A percentile compares a stretch with the other conserved stretches of the same genome.
Evolutionary conservation across 2,797 vertebrate species (phyloP).

Genomic region (Denticeps clupeoides): DNA sequence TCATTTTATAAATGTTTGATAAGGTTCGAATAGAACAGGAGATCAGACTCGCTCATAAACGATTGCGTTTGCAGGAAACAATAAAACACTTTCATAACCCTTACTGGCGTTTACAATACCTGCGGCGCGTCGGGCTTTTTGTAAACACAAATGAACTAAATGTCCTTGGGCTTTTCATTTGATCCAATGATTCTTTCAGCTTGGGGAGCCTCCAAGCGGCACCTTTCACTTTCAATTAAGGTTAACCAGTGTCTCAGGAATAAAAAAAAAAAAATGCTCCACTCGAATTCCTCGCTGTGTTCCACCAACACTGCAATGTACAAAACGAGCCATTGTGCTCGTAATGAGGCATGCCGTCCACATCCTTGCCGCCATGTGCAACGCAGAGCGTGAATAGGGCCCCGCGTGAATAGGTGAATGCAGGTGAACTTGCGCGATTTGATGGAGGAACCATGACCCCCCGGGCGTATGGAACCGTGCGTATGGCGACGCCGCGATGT

Average conservation of each 20-base stretch:
- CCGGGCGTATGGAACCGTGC: too few species aligned
- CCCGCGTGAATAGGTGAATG: too few species aligned
- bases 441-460: too few species aligned
- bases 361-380: too few species aligned
- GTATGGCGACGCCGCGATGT: too few species aligned
- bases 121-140: constrained; percentile 52
- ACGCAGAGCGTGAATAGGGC: too few species aligned
- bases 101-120: constrained; percentile 61
- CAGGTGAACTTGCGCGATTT: too few species aligned
- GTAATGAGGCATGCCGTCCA: constrained; percentile 28
- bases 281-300: constrained; percentile 22
- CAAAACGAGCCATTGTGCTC: constrained; percentile 30
- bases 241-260: constrained; percentile 25
- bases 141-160: constrained; percentile 57
- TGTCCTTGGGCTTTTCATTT: constrained; percentile 53
- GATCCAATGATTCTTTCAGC: constrained; percentile 46
- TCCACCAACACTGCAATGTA: constrained; percentile 21
- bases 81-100: constrained; percentile 41
- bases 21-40: too few species aligned
- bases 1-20: too few species aligned
- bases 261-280: constrained; percentile 16
- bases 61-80: constrained; percentile 48
- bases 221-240: constrained; percentile 33
- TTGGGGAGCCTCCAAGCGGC: constrained; percentile 27
- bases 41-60: too few species aligned